Conservation (phyloP, 2,888 invertebrate species). For the Caenorhabditis zanzibari region DNA sequence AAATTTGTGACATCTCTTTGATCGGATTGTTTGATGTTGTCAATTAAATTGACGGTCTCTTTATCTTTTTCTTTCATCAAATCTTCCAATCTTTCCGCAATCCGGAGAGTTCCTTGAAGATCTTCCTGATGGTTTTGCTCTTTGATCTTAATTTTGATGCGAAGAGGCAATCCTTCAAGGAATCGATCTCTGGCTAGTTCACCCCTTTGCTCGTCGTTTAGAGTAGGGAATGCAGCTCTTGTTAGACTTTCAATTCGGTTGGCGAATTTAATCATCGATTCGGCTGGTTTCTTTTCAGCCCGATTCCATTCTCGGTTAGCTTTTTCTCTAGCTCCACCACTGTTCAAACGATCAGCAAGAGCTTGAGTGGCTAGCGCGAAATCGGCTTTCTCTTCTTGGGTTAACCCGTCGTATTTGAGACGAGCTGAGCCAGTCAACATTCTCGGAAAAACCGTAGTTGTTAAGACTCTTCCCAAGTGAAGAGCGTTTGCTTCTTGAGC, state of each 20-base stretch:
- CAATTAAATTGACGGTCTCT: conserved; percentile 15
- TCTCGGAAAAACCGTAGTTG: not conserved
- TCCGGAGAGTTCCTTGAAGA: not conserved
- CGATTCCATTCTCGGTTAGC: not conserved
- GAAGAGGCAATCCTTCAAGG: not conserved
- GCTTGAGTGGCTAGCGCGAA: not conserved
- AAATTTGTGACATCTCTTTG: not conserved
- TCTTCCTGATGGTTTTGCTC: not conserved
- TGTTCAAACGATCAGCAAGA: not conserved
- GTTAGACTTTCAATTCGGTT: not conserved
- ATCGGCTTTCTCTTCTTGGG: not conserved
- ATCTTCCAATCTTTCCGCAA: not conserved
- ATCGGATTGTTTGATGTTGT: not conserved
- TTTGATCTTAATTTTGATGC: not conserved
- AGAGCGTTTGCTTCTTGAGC: not conserved
- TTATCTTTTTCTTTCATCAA: not conserved
- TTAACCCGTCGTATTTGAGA: conserved; percentile 3
- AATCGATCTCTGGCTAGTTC: not conserved
- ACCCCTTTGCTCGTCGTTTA: not conserved
- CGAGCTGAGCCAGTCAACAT: not conserved
- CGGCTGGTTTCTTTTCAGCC: not conserved
- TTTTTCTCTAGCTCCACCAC: not conserved
- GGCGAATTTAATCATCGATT: not conserved
- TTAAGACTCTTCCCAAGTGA: not conserved
- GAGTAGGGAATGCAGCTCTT: not conserved